These are phyloP conservation scores for Alloplasta piceator DNA, from an alignment of 2,888 invertebrate genomes.

Conservation along the genomic window DNA sequence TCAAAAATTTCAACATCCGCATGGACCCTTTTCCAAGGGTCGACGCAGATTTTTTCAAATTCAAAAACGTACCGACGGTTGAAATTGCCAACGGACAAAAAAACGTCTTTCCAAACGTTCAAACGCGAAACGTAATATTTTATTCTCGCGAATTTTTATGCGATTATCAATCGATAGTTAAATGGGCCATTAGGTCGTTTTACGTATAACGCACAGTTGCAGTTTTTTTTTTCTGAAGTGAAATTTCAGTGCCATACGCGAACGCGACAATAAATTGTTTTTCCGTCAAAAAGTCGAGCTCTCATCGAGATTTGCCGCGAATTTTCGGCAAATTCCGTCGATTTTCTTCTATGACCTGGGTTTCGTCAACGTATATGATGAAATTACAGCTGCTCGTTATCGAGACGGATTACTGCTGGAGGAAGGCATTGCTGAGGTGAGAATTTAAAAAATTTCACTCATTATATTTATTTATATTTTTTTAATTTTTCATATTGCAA, in stretches of 20 bases:
- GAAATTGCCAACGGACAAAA: background rate
- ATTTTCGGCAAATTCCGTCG: background rate
- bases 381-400: conserved; percentile 81
- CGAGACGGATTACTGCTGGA: conserved; percentile 81
- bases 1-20: conserved; percentile 18
- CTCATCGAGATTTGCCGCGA: background rate
- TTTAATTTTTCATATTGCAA: too few relatives aligned
- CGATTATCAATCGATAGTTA: conserved; percentile 59
- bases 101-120: background rate
- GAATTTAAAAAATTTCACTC: background rate
- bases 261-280: conserved; percentile 1
- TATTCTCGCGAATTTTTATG: conserved; percentile 11
- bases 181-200: conserved; percentile 63
- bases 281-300: background rate
- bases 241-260: background rate
- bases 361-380: conserved; percentile 79
- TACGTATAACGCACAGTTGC: conserved; percentile 6
- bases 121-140: conserved; percentile 4
- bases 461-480: too few relatives aligned
- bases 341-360: conserved; percentile 62
- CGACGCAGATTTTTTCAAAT: background rate
- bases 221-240: too few relatives aligned
- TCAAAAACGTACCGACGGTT: too few relatives aligned
- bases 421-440: conserved; percentile 74
- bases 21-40: conserved; percentile 63